Evolutionary conservation across 2,113 vertebrate species (phyloP), one percentile per base, ranked within the genome.

Genomic region (Chaetorhynchus papuensis): DNA sequence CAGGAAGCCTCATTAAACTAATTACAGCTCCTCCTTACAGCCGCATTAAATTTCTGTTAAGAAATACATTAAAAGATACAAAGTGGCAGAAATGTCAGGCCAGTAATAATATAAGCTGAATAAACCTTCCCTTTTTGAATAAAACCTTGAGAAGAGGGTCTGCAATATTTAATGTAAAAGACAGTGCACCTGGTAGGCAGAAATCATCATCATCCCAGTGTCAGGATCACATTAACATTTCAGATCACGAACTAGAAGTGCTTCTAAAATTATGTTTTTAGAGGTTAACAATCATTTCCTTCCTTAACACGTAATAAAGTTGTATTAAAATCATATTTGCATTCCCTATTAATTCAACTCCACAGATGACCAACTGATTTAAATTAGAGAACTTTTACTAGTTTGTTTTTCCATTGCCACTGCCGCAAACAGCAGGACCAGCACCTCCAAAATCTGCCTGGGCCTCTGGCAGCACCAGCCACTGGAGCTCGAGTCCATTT

Each of bases 361-460:
- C 3, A 9, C n/a, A n/a, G 56, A 84, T 57, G 20, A 60, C 22
- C 35, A 59, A 39, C 17, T 27, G 49, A 68, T 42, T 59, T 78
- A 49, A 45, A 56, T 53, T 18, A 44, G 37, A 72, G 45, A 71
- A 41, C 9, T 23, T 70, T 22, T 18, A 16, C 20, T 11, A 11
- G 5, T 15, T 41, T 42, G 13, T 39, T 16, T 64, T 31, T 28
- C 33, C 17, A 15, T 13, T 86, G 44, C 83, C 42, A 44, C 11
- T 2, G 0, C 71, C 0, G 0, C 37, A 59, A 59, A 27, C 17
- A 52, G 44, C 44, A 59, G 31, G 44, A 42, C 17, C 26, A 50
- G 61, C 66, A 44, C 33, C 27, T 35, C 57, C 76, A 54, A 11
- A 54, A 28, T 37, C 33, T 45, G 45, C 37, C 49, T 33, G 45